Evolutionary conservation across 2,888 invertebrate species (phyloP).

Genomic region (Lepas anatifera): DNA sequence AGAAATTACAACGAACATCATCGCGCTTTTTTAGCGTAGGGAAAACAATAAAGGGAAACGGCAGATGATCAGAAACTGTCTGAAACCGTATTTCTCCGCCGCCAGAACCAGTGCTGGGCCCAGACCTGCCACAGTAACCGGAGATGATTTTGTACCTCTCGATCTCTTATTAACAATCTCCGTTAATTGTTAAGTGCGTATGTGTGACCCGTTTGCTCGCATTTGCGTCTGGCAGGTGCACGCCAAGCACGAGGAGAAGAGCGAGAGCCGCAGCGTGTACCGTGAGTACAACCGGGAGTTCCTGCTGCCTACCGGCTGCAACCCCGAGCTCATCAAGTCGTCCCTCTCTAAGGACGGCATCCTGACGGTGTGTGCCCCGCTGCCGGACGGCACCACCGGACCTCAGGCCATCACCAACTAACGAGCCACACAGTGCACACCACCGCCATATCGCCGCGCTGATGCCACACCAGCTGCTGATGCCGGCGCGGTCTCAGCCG

Average conservation of each 20-base stretch:
- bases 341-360: slow-evolving; percentile 90
- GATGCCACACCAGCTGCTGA: background rate
- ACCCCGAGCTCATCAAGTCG: slow-evolving; percentile 90
- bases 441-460: background rate
- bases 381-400: slow-evolving; percentile 45
- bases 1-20: too few species aligned
- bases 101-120: too few species aligned
- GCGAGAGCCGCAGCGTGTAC: slow-evolving; percentile 91
- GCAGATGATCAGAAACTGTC: too few species aligned
- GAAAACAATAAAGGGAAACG: too few species aligned
- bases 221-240: slow-evolving; percentile 61
- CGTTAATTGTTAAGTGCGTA: too few species aligned
- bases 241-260: slow-evolving; percentile 96
- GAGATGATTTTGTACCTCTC: too few species aligned
- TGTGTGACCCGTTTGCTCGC: too few species aligned
- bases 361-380: slow-evolving; percentile 88
- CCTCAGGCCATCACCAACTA: background rate
- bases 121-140: too few species aligned
- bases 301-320: slow-evolving; percentile 89
- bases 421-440: background rate
- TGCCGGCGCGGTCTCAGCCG: background rate
- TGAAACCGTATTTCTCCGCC: too few species aligned
- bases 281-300: slow-evolving; percentile 97
- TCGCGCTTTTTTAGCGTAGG: too few species aligned
- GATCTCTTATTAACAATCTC: too few species aligned